Evolutionary conservation across 2,888 invertebrate genomes (phyloP).

Genomic region (Amaurobius ferox): DNA sequence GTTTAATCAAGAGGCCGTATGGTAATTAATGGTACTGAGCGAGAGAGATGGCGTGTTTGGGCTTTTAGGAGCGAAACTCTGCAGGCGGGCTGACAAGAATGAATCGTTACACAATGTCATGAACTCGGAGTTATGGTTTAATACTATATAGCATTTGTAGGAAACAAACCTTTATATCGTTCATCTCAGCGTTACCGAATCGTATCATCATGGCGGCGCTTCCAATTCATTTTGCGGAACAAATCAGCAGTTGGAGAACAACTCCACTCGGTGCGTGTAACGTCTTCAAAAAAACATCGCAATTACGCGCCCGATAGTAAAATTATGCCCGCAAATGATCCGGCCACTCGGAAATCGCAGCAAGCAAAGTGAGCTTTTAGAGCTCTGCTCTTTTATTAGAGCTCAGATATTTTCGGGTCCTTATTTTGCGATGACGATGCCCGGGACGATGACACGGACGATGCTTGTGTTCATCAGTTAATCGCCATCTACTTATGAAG

Average conservation of each 20-base stretch:
- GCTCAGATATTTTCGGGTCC: background rate
- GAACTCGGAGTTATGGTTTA: no score
- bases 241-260: constrained; percentile 6
- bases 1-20: no score
- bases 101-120: no score
- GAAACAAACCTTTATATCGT: background rate
- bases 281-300: constrained; percentile 36
- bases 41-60: no score
- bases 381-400: background rate
- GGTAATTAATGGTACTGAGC: no score
- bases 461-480: constrained; percentile 7
- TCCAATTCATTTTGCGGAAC: background rate
- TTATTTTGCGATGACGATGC: background rate
- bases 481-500: constrained; percentile 9
- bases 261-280: constrained; percentile 31
- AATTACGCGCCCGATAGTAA: constrained; percentile 44
- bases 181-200: background rate
- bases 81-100: no score
- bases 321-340: constrained; percentile 59
- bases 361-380: constrained; percentile 9
- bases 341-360: constrained; percentile 34
- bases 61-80: no score
- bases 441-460: constrained; percentile 16
- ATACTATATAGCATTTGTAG: no score
- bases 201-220: background rate